These are phyloP conservation scores for Spinibarbus caldwelli DNA, from an alignment of 2,797 vertebrate species.

Conservation along the genomic window DNA sequence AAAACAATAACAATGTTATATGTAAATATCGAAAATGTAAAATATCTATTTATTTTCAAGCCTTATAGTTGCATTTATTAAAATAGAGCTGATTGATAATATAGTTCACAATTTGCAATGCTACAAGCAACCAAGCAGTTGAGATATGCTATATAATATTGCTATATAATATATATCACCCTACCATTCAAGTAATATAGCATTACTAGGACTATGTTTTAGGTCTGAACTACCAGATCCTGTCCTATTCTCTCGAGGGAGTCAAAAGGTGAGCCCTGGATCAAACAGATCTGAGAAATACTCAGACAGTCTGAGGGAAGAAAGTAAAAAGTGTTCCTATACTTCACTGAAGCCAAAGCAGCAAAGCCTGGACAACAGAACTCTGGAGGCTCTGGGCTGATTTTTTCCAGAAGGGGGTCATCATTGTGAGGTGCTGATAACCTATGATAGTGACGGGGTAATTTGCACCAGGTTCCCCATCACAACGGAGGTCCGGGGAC, in stretches of 20 bases:
- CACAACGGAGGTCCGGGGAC: constrained; percentile 66
- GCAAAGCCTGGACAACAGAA: constrained; percentile 49
- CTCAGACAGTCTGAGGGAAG: not conserved
- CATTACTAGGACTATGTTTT: not conserved
- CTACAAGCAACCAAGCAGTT: not conserved
- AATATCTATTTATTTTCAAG: not conserved
- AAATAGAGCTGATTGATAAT: not conserved
- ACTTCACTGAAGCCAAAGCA: constrained; percentile 21
- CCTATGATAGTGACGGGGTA: constrained; percentile 74
- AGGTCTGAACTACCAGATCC: not conserved
- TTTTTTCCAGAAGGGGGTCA: constrained; percentile 68
- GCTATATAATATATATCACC: not conserved
- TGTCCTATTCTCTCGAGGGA: not conserved
- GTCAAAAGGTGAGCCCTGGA: not conserved
- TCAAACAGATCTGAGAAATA: not conserved
- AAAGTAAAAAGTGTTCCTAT: constrained; percentile 7
- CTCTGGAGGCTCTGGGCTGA: constrained; percentile 22
- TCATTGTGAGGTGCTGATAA: constrained; percentile 70
- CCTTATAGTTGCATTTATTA: not conserved
- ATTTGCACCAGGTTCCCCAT: constrained; percentile 74
- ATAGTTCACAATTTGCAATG: not conserved
- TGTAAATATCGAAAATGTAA: not conserved
- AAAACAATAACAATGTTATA: not conserved
- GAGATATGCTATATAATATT: not conserved
- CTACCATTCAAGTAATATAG: not conserved